Conservation (phyloP, 2,888 invertebrate genomes). For the Ischnus inquisitorius region DNA sequence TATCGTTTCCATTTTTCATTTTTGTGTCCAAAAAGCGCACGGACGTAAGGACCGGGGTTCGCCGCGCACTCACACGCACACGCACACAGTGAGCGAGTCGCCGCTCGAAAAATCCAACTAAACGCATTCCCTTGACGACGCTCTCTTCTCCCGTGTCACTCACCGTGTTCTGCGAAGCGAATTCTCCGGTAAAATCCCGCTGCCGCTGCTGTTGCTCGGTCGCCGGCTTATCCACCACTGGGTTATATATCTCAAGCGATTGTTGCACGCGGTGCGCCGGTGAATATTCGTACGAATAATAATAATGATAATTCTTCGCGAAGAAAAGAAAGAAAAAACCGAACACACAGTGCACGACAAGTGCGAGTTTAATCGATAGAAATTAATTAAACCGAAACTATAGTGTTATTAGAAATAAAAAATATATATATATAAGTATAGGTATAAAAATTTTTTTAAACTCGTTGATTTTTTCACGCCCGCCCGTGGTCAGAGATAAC, state of each 20-base stretch:
- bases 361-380: neutral
- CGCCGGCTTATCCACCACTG: conserved; percentile 61
- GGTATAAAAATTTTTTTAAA: conserved; percentile 18
- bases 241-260: conserved; percentile 11
- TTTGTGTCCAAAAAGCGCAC: neutral
- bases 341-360: conserved; percentile 16
- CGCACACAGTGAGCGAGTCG: neutral
- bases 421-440: neutral
- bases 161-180: conserved; percentile 59
- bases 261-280: conserved; percentile 14
- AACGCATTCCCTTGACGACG: conserved; percentile 55
- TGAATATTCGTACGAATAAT: conserved; percentile 1
- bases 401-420: neutral
- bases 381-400: conserved; percentile 2
- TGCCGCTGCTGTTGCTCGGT: conserved; percentile 39
- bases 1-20: neutral
- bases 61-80: neutral
- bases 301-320: neutral
- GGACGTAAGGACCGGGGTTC: conserved; percentile 3
- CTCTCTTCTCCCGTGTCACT: conserved; percentile 59
- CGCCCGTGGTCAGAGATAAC: conserved; percentile 45
- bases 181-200: conserved; percentile 57
- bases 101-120: conserved; percentile 35
- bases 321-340: neutral
- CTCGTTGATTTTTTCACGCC: conserved; percentile 28